phyloP scores from a whole-genome alignment of 2,797 vertebrate genomes.

The Scleropages formosus region DNA sequence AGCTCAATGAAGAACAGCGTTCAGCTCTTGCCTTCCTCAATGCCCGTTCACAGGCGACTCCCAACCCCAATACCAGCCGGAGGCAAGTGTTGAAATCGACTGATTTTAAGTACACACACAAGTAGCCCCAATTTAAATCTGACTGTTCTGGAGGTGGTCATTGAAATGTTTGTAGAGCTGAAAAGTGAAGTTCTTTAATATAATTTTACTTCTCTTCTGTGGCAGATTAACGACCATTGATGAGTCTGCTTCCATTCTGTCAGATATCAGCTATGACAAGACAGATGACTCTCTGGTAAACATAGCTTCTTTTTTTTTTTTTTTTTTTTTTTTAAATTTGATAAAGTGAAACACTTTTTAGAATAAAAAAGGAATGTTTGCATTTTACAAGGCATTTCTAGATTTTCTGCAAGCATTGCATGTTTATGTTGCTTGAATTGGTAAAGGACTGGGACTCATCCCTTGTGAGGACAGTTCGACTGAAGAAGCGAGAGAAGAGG shows the following conservation, averaged over 20 bases:
- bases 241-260: slow-evolving; percentile 91
- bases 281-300: slow-evolving; percentile 91
- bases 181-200: background rate
- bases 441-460: slow-evolving; percentile 93
- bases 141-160: background rate
- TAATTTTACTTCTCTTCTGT: background rate
- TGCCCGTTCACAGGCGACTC: slow-evolving; percentile 66
- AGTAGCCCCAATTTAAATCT: background rate
- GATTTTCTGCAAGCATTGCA: background rate
- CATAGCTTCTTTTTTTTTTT: background rate
- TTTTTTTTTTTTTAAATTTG: background rate
- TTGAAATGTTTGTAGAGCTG: background rate
- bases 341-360: no score
- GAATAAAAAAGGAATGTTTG: no score
- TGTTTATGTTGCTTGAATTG: slow-evolving; percentile 31
- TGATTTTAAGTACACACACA: no score
- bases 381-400: background rate
- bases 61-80: slow-evolving; percentile 76
- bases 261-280: slow-evolving; percentile 98
- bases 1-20: slow-evolving; percentile 92
- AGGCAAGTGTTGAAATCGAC: slow-evolving; percentile 62
- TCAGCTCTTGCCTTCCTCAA: slow-evolving; percentile 91
- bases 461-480: slow-evolving; percentile 75
- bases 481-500: slow-evolving; percentile 91
- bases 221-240: slow-evolving; percentile 85